Conservation (phyloP, 2,888 invertebrate genomes). For the Erynnis tages region DNA sequence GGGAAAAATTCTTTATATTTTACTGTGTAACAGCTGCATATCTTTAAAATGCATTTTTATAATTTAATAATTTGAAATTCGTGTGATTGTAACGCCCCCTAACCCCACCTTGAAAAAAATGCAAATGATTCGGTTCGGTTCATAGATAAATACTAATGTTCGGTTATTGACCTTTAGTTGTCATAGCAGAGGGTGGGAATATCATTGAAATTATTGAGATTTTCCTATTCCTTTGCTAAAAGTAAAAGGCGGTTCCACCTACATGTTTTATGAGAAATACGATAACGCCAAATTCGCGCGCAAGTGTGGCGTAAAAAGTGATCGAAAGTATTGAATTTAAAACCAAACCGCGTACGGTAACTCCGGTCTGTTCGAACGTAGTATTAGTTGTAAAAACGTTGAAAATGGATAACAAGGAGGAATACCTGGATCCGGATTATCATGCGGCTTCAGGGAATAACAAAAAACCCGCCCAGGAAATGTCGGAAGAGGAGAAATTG, state of each 20-base stretch:
- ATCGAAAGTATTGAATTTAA: neutral
- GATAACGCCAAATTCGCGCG: constrained; percentile 37
- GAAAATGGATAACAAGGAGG: constrained; percentile 67
- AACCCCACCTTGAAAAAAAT: constrained; percentile 20
- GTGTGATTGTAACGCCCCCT: neutral
- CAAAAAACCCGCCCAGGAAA: constrained; percentile 46
- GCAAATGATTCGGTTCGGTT: too few relatives aligned
- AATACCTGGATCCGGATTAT: constrained; percentile 84
- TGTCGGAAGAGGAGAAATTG: constrained; percentile 64
- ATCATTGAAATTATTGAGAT: neutral
- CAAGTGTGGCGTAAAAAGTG: constrained; percentile 36
- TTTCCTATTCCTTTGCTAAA: neutral
- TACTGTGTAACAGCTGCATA: too few relatives aligned
- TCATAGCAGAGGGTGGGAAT: constrained; percentile 45
- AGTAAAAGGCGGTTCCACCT: neutral
- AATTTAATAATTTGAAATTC: too few relatives aligned
- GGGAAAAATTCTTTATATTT: too few relatives aligned
- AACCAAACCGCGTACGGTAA: too few relatives aligned
- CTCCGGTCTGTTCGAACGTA: neutral
- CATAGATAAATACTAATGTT: too few relatives aligned
- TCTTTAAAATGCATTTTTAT: too few relatives aligned
- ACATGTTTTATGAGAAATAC: constrained; percentile 27
- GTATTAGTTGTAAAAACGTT: neutral
- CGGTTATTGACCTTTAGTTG: constrained; percentile 72
- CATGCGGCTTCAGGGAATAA: constrained; percentile 51